Conservation (phyloP, 2,113 vertebrate species). For the Hydrolagus affinis region DNA sequence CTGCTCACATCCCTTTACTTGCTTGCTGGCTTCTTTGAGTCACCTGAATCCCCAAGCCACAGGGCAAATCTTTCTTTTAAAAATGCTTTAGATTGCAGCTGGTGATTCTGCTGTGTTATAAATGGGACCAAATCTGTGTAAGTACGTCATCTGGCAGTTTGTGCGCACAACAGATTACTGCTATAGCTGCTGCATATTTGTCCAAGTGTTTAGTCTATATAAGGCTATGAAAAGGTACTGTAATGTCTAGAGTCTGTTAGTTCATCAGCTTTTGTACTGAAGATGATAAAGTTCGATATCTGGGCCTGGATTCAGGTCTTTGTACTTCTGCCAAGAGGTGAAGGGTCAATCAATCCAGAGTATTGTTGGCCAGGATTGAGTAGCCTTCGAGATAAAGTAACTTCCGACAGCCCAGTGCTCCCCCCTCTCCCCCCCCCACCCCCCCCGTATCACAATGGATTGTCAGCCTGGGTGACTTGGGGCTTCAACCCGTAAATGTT, state of each 20-base stretch:
- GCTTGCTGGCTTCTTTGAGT: too few relatives aligned
- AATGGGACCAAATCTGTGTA: conserved; percentile 1
- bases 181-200: conserved; percentile 25
- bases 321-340: neutral
- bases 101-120: conserved; percentile 1
- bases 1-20: too few relatives aligned
- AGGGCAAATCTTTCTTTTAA: neutral
- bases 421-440: too few relatives aligned
- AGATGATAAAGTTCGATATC: neutral
- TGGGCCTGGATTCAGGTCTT: neutral
- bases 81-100: neutral
- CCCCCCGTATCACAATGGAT: too few relatives aligned
- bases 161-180: conserved; percentile 18
- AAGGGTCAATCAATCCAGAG: too few relatives aligned
- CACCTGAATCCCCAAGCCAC: too few relatives aligned
- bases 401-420: too few relatives aligned
- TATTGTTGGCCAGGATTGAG: too few relatives aligned
- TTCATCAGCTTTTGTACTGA: neutral
- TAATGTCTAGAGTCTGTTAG: neutral
- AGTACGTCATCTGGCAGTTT: conserved; percentile 23
- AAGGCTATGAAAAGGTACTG: conserved; percentile 18
- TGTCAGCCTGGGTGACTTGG: too few relatives aligned
- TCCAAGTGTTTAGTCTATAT: conserved; percentile 27
- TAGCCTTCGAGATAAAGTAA: too few relatives aligned
- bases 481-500: too few relatives aligned